These are phyloP conservation scores for Sebastes schlegelii DNA, from an alignment of 2,113 vertebrate species.

Conservation along the genomic window DNA sequence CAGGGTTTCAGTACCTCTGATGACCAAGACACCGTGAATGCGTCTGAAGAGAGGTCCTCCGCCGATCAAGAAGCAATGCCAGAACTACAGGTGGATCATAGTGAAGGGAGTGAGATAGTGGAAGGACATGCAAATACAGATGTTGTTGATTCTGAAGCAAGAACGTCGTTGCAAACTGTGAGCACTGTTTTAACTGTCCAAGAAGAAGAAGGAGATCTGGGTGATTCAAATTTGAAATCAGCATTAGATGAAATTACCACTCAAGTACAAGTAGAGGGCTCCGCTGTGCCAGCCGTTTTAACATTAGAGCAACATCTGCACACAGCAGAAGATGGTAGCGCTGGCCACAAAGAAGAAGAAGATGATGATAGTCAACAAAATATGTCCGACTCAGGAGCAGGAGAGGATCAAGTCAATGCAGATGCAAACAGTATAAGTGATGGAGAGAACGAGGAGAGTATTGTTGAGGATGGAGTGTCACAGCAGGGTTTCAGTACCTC, in stretches of 20 bases:
- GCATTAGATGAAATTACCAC: neutral
- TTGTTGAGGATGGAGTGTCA: neutral
- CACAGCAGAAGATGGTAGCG: neutral
- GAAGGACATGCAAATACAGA: neutral
- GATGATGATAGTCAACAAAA: neutral
- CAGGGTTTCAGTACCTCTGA: too few relatives aligned
- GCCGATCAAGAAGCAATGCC: neutral
- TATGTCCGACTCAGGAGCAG: neutral
- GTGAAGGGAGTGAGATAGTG: neutral
- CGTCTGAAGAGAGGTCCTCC: conserved; percentile 1
- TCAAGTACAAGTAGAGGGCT: neutral
- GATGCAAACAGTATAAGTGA: neutral
- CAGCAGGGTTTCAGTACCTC: neutral
- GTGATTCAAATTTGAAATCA: neutral
- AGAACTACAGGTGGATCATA: neutral
- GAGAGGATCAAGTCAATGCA: neutral
- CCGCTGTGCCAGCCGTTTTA: neutral
- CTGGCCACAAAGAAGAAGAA: neutral
- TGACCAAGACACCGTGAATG: neutral
- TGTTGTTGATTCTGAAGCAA: neutral
- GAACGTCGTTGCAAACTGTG: neutral
- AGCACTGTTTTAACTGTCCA: neutral
- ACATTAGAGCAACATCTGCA: neutral
- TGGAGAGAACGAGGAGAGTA: neutral
- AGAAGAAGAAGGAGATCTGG: neutral